Base-by-base conservation (phyloP, 1,140 invertebrate genomes). In the Drosophila tropicalis region DNA sequence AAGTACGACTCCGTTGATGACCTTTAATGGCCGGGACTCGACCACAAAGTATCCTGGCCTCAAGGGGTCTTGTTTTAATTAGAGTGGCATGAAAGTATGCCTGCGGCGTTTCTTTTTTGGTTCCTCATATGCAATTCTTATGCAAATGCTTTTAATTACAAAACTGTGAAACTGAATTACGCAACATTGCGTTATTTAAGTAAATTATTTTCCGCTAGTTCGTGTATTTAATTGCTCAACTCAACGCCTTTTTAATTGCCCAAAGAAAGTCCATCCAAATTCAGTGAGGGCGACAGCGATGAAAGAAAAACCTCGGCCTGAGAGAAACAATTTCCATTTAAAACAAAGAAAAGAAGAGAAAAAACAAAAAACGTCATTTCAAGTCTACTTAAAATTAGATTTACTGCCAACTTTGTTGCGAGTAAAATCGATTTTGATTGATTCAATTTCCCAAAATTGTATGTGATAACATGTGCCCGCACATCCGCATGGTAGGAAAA, bases 121-220 rank as follows among this genome's bases (percentile, higher is more conserved):
- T 41, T 64, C 61, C 17, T 9, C 17, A 51, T 44, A 70, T 70
- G 85, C 73, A 83, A 90, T 87, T 87, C 84, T 67, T 89, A 89
- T 89, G 85, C 85, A 89, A 89, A 89, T 89, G 77, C 68, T 80
- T 89, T 89, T 89, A 89, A 89, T 89, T 89, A 89, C 85, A 89
- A 89, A 89, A 89, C 85, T 89, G 85, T 89, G 85, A 89, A 89
- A 73, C 78, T 67, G 81, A 78, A 90, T 89, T 89, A 85, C 74
- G 84, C 85, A 89, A 85, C 84, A 90, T 90, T 89, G 84, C 85
- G 84, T 90, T 89, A 72, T 89, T 89, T 81, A 70, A 72, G 71
- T 73, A 71, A 79, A 90, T 89, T 84, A 90, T 67, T 70, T 72
- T 67, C 57, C 70, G 44, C 67, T 44, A 68, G 76, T 89, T 81